phyloP scores from a whole-genome alignment of 2,888 invertebrate species.

The Melinaea menophilus region DNA sequence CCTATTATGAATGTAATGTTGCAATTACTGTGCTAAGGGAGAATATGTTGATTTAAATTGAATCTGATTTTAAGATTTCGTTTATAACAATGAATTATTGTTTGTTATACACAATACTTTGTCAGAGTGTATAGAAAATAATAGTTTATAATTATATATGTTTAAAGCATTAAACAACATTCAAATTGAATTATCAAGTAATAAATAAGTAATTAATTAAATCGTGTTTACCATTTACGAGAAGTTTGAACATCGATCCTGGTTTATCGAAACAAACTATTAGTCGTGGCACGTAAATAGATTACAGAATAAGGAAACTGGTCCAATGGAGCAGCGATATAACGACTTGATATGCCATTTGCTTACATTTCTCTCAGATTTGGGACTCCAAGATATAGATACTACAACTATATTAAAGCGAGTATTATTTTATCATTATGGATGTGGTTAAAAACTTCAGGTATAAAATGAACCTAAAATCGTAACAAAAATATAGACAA shows the following conservation, averaged over 20 bases:
- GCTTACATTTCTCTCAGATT: background rate
- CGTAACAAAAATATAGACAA: no score
- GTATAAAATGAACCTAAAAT: no score
- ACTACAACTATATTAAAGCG: background rate
- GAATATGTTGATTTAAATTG: background rate
- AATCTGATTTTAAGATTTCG: background rate
- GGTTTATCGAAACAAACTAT: constrained; percentile 26
- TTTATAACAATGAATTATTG: background rate
- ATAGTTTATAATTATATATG: background rate
- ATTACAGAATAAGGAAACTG: constrained; percentile 20
- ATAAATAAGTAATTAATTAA: constrained; percentile 15
- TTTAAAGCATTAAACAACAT: background rate
- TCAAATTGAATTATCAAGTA: constrained; percentile 4
- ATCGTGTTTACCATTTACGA: constrained; percentile 6
- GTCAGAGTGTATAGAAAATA: background rate
- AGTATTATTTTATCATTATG: background rate
- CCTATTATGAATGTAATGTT: background rate
- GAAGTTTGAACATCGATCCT: constrained; percentile 12
- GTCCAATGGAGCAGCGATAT: constrained; percentile 25
- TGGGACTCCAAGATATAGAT: background rate
- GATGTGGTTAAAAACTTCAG: no score
- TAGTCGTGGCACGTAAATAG: constrained; percentile 24
- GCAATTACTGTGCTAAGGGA: background rate
- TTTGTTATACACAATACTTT: no score
- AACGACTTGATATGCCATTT: constrained; percentile 28